Evolutionary conservation across 2,797 vertebrate species (phyloP).

Genomic region (Ceryle rudis): DNA sequence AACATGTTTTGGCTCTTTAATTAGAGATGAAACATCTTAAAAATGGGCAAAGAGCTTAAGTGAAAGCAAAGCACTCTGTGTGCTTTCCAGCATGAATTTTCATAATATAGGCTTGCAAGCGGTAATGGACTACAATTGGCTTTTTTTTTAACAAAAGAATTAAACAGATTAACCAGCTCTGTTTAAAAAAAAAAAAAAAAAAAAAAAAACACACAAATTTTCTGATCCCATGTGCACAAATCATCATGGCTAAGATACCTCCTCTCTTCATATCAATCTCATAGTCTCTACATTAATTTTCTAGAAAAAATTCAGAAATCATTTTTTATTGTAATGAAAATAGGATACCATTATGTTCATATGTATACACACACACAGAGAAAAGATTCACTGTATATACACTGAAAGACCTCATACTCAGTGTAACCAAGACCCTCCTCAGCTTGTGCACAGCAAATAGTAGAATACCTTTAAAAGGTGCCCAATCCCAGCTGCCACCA

Average conservation of each 20-base stretch:
- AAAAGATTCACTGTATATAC: conserved; percentile 20
- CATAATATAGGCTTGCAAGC: neutral
- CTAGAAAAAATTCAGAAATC: conserved; percentile 28
- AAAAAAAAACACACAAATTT: neutral
- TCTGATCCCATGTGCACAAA: neutral
- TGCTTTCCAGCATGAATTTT: neutral
- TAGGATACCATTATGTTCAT: conserved; percentile 7
- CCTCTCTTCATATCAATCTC: neutral
- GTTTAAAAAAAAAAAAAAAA: neutral
- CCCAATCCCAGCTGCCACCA: neutral
- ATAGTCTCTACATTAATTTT: neutral
- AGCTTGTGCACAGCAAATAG: neutral
- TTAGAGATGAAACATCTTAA: neutral
- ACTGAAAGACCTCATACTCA: conserved; percentile 27
- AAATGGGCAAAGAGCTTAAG: neutral
- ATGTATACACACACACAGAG: neutral
- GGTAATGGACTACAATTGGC: neutral
- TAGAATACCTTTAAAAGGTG: neutral
- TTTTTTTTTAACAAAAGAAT: neutral
- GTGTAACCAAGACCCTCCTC: neutral
- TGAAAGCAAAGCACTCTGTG: neutral
- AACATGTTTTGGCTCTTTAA: neutral
- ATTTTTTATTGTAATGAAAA: conserved; percentile 69
- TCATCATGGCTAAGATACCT: neutral
- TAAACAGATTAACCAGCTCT: neutral